phyloP scores from a whole-genome alignment of 2,113 vertebrate species.

The Dasyprocta punctata region DNA sequence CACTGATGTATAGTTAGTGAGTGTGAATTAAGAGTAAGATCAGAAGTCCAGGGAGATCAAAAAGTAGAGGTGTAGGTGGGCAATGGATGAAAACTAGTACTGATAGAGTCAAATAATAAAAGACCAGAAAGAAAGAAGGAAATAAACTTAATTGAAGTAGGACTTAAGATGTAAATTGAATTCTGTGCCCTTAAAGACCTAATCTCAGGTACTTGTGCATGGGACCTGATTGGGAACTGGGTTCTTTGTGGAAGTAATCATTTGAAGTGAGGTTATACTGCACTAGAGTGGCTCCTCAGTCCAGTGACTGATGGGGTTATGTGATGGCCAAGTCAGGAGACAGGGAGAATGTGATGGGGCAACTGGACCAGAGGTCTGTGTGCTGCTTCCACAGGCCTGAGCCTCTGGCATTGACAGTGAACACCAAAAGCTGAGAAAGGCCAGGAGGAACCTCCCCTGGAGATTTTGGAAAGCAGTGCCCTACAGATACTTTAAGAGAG shows the following conservation, averaged over 20 bases:
- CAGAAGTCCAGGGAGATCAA: background rate
- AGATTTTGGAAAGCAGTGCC: background rate
- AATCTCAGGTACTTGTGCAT: background rate
- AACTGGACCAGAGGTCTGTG: background rate
- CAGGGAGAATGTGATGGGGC: background rate
- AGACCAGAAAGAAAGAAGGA: background rate
- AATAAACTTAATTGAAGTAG: background rate
- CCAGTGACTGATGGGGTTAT: background rate
- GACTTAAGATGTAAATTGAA: background rate
- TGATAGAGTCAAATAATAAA: background rate
- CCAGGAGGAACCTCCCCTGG: background rate
- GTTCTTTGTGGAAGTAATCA: background rate
- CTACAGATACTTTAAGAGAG: background rate
- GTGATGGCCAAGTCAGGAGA: background rate
- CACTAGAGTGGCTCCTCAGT: background rate
- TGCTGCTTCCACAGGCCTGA: no score
- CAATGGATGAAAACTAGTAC: background rate
- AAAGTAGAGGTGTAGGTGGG: background rate
- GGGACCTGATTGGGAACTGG: background rate
- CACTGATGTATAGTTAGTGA: background rate
- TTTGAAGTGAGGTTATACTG: background rate
- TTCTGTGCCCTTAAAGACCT: background rate
- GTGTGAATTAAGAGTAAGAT: background rate
- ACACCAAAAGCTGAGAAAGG: background rate
- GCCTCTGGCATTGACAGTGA: no score